Base-by-base conservation (phyloP, 1,140 invertebrate genomes). In the Adoxophyes honmai region DNA sequence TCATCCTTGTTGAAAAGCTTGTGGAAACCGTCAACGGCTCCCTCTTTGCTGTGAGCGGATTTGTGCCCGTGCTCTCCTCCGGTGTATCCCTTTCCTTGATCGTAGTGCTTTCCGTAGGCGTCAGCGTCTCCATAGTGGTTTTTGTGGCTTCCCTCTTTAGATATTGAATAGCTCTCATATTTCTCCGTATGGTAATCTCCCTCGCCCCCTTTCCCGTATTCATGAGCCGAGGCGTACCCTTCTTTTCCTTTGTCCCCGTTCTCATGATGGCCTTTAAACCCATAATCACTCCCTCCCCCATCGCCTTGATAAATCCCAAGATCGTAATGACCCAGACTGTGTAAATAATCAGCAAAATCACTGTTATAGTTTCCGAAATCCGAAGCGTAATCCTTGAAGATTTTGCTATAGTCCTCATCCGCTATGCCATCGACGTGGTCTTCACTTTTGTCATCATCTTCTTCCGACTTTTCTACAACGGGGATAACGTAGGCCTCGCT, bases 1-100 rank as follows among this genome's bases (percentile, higher is more conserved):
- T 94, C 93, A 72, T 93, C 91, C 68, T 94, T 93, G 73, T 91
- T 90, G 72, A 92, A 93, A 35, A 93, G 89, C 63, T 93, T 93
- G 81, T 93, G 93, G 84, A 90, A 94, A 60, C 92, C 92, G 11
- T 89, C 92, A 21, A 91, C 91, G 66, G 91, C 91, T 56, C 91
- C 90, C 4, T 93, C 92, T 75, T 93, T 93, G 64, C 91, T 91
- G 75, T 92, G 90, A 34, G 84, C 90, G 62, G 91, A 89, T 70
- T 92, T 92, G 64, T 92, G 90, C 16, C 92, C 92, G 73, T 92
- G 91, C 62, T 94, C 92, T 11, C 90, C 91, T 2, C 90, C 91
- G 72, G 94, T 92, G 55, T 92, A 90, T 38, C 89, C 90, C 33
- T 92, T 88, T 7, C 91, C 89, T 4, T 81, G 62, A 39, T 67